Percentiles rank a stretch among this genome's conserved stretches.
phyloP scores from a whole-genome alignment of 2,113 vertebrate genomes.

The Grus americana region DNA sequence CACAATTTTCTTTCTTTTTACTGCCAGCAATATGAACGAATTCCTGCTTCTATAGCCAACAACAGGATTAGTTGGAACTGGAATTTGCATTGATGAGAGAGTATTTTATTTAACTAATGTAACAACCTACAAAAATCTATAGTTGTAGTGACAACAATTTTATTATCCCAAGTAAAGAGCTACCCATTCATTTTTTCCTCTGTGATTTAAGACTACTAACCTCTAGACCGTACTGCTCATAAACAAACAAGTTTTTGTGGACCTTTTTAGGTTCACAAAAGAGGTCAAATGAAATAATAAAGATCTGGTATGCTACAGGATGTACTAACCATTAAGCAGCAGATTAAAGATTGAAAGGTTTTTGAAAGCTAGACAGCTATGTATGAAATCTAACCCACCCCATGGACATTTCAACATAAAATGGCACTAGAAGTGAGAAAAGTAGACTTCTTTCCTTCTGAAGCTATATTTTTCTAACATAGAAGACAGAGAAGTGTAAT shows the following conservation, averaged over 20 bases:
- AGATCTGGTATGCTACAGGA: conserved; percentile 55
- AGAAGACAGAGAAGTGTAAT: conserved; percentile 61
- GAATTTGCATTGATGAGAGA: conserved; percentile 57
- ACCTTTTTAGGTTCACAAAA: conserved; percentile 58
- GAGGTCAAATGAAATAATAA: conserved; percentile 66
- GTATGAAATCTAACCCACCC: conserved; percentile 49
- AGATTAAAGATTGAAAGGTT: conserved; percentile 68
- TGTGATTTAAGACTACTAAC: conserved; percentile 54
- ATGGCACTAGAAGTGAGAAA: conserved; percentile 64
- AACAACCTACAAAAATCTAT: conserved; percentile 50
- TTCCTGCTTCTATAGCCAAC: conserved; percentile 50
- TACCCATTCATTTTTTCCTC: conserved; percentile 29
- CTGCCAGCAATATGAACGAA: conserved; percentile 55
- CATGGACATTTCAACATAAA: conserved; percentile 42
- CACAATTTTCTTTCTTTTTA: conserved; percentile 57
- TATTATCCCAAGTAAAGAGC: conserved; percentile 36
- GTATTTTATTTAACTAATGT: conserved; percentile 59
- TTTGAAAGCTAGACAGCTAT: conserved; percentile 53
- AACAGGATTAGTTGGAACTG: conserved; percentile 45
- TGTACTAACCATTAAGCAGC: conserved; percentile 61
- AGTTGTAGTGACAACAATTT: conserved; percentile 38
- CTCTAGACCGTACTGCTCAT: conserved; percentile 11
- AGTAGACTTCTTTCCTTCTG: conserved; percentile 43
- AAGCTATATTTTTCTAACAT: conserved; percentile 60
- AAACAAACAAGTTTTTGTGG: conserved; percentile 63